phyloP scores from a whole-genome alignment of 2,113 vertebrate species.

The Anhinga anhinga region DNA sequence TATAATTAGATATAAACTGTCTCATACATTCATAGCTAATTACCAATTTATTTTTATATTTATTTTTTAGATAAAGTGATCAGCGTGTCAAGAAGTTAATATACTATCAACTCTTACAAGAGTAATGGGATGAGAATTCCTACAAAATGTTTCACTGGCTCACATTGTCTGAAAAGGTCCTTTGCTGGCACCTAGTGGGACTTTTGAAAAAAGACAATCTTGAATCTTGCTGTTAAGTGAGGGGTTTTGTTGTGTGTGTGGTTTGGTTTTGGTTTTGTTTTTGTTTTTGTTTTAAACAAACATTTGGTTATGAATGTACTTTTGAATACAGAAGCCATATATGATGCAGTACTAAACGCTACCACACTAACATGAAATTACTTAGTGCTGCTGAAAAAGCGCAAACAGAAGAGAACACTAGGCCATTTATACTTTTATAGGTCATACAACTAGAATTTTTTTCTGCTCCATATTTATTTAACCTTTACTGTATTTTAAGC shows the following conservation, averaged over 20 bases:
- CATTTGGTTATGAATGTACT: background rate
- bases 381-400: constrained; percentile 48
- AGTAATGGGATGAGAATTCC: background rate
- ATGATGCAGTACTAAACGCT: background rate
- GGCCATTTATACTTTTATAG: constrained; percentile 63
- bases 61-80: background rate
- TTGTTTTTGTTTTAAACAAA: background rate
- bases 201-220: background rate
- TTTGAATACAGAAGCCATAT: constrained; percentile 24
- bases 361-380: constrained; percentile 15
- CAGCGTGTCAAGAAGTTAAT: background rate
- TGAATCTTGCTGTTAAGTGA: background rate
- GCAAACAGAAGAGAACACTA: constrained; percentile 67
- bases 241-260: background rate
- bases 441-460: constrained; percentile 55
- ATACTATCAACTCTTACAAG: background rate
- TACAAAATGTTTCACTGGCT: constrained; percentile 29
- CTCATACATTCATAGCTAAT: background rate
- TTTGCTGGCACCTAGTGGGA: constrained; percentile 76
- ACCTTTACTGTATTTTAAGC: constrained; percentile 75
- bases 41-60: background rate
- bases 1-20: background rate
- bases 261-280: too few species aligned
- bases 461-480: constrained; percentile 72
- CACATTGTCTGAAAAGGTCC: background rate